Evolutionary conservation across 2,113 vertebrate species (phyloP), one percentile per base, ranked within the genome.

Genomic region (Astur gentilis): DNA sequence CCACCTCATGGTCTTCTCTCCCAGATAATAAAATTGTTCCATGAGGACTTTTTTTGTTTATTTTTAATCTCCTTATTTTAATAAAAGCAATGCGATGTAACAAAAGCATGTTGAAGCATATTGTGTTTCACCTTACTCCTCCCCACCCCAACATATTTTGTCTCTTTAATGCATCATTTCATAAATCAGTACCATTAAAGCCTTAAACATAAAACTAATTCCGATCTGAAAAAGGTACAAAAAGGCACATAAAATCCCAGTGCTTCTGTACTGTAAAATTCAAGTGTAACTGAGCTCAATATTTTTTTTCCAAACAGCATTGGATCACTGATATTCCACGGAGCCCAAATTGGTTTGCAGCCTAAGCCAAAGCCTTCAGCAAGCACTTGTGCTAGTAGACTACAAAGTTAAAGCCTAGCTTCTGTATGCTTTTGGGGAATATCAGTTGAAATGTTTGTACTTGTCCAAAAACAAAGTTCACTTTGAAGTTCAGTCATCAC

Each of bases 201-300:
- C 99, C 99, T 99, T 99, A 98, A 99, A 99, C 99, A 99, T 99
- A 99, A 99, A 99, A 99, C 99, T 99, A 99, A 99, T 99, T 99
- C 99, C 98, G 98, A 99, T 99, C 99, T 99, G 98, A 99, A 99
- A 99, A 99, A 99, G 99, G 99, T 99, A 99, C 99, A 99, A 99
- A 99, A 99, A 99, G 99, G 99, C 99, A 99, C 99, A 98, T 99
- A 99, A 99, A 99, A 99, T 99, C 99, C 99, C 99, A 99, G 99
- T 99, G 99, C 99, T 99, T 99, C 99, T 99, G 99, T 99, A 99
- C 99, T 99, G 99, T 99, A 99, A 99, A 99, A 99, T 99, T 99
- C 99, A 99, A 99, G 99, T 99, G 99, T 99, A 99, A 99, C 99
- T 99, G 99, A 99, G 99, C 99, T 99, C 99, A 98, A 98, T 98